Percentiles rank a stretch among this genome's conserved stretches.
phyloP scores from a whole-genome alignment of 1,140 invertebrate genomes.

The Listronotus bonariensis region DNA sequence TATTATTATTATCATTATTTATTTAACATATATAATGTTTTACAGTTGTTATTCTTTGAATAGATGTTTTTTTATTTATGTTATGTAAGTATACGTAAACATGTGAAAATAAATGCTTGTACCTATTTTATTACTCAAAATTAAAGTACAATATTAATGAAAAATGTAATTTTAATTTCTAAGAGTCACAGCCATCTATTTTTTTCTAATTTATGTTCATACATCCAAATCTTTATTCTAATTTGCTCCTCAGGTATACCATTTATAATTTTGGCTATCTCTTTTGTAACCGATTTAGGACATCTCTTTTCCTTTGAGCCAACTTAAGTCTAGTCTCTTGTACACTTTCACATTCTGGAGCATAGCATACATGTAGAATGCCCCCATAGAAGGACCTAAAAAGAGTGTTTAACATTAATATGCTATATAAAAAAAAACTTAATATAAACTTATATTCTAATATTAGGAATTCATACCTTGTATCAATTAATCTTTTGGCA shows the following conservation, averaged over 20 bases:
- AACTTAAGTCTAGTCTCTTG: conserved; percentile 79
- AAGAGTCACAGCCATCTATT: not conserved
- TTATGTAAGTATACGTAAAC: no score
- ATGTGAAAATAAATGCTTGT: no score
- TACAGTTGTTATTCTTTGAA: no score
- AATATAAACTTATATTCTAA: no score
- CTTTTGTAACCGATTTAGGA: conserved; percentile 52
- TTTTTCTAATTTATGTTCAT: not conserved
- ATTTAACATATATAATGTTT: no score
- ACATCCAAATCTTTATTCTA: no score
- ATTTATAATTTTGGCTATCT: not conserved
- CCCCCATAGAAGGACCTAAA: conserved; percentile 86
- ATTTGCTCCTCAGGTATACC: no score
- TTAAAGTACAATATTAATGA: conserved; percentile 1
- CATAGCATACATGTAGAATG: conserved; percentile 85
- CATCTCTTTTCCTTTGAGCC: conserved; percentile 67
- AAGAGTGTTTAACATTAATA: no score
- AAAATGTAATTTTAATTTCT: not conserved
- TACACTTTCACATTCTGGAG: conserved; percentile 81
- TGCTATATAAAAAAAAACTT: no score
- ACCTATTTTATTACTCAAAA: no score
- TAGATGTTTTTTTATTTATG: not conserved
- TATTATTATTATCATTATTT: no score
- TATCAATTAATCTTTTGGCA: conserved; percentile 80
- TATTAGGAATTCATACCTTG: conserved; percentile 1